These are phyloP conservation scores for Lumbricus terrestris DNA, from an alignment of 2,888 invertebrate genomes.

Conservation along the genomic window DNA sequence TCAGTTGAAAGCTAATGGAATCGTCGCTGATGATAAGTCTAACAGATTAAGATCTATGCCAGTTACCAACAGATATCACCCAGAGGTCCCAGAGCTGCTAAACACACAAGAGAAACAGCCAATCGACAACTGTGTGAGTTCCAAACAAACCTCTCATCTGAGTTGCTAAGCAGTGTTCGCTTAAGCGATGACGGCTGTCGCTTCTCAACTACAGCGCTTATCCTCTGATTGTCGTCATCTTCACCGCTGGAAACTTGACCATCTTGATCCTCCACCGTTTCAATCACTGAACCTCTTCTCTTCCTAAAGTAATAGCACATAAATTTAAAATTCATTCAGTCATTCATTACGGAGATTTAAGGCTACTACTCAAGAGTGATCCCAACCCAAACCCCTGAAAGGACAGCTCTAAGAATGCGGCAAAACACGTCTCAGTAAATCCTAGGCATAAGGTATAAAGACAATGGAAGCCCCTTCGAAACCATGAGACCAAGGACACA, in stretches of 20 bases:
- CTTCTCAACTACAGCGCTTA: background rate
- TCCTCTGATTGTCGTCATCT: background rate
- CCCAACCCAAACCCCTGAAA: no score
- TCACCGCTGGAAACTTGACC: background rate
- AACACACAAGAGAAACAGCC: background rate
- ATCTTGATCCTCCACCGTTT: background rate
- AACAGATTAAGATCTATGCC: background rate
- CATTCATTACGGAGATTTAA: no score
- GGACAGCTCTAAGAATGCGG: no score
- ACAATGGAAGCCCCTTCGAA: no score
- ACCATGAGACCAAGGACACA: background rate
- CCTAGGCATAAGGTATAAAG: no score
- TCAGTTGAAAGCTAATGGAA: background rate
- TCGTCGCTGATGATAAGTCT: background rate
- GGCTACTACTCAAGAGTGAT: no score
- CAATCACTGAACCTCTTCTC: background rate
- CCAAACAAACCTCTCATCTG: background rate
- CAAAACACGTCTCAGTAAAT: no score
- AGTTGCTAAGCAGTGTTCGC: background rate
- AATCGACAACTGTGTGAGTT: background rate
- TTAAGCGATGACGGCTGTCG: background rate
- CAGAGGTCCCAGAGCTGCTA: background rate
- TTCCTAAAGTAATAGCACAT: background rate
- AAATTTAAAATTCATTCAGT: background rate
- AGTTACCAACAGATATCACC: background rate